Evolutionary conservation across 2,888 invertebrate species (phyloP).

Genomic region (Zygothrica quintamaculata): DNA sequence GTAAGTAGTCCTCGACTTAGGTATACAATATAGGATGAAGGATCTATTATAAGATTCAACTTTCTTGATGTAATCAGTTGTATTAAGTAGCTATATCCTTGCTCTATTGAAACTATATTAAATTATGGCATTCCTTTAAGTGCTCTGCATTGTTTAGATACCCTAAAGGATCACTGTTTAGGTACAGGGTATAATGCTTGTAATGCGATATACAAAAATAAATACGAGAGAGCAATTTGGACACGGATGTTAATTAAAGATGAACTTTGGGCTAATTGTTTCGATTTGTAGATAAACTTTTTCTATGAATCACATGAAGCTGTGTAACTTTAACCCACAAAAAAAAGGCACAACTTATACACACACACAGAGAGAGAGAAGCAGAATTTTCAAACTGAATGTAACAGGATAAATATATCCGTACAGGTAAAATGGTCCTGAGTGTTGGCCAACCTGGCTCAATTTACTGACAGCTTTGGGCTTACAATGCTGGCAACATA

Average conservation of each 20-base stretch:
- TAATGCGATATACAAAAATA: constrained; percentile 12
- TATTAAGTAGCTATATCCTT: too few relatives aligned
- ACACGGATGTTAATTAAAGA: constrained; percentile 51
- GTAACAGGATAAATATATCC: neutral
- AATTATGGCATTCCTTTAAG: too few relatives aligned
- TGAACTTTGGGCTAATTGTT: constrained; percentile 52
- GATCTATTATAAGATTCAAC: too few relatives aligned
- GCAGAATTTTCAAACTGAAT: neutral
- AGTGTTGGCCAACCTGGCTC: constrained; percentile 50
- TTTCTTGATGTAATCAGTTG: too few relatives aligned
- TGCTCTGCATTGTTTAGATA: too few relatives aligned
- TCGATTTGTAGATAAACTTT: constrained; percentile 62
- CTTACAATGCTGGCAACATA: constrained; percentile 63
- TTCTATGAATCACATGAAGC: constrained; percentile 18
- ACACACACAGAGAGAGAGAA: neutral
- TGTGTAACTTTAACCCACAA: neutral
- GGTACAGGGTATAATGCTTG: neutral
- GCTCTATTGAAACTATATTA: too few relatives aligned
- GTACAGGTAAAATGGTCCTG: constrained; percentile 7
- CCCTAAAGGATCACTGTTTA: too few relatives aligned
- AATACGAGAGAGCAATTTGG: constrained; percentile 7
- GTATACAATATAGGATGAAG: too few relatives aligned
- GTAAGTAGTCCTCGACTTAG: too few relatives aligned
- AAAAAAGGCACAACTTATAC: too few relatives aligned
- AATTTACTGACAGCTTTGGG: constrained; percentile 61